Percentiles rank a stretch among this genome's conserved stretches.
Conservation (phyloP, 2,888 invertebrate genomes). For the Sympetrum striolatum region DNA sequence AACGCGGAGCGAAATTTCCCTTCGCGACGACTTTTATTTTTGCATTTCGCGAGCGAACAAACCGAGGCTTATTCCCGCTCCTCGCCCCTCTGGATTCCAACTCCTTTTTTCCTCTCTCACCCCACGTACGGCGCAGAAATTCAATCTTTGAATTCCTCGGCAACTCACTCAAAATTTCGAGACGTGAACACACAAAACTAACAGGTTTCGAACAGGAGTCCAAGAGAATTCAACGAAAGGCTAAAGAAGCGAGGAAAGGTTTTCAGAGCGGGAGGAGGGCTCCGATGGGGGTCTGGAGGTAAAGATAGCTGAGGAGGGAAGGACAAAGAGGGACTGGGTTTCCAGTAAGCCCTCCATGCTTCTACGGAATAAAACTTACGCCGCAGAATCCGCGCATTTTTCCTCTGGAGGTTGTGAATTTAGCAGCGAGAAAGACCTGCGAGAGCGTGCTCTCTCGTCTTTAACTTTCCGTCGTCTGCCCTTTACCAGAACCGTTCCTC, state of each 20-base stretch:
- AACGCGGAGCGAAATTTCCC: background rate
- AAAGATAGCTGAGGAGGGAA: background rate
- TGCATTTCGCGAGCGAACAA: background rate
- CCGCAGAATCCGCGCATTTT: background rate
- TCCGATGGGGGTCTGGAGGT: background rate
- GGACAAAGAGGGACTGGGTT: background rate
- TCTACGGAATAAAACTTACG: background rate
- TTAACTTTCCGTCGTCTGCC: background rate
- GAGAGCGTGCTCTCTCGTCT: background rate
- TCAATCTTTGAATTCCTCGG: background rate
- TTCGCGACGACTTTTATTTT: background rate
- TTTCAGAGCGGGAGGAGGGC: background rate
- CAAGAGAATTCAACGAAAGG: background rate
- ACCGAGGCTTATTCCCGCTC: background rate
- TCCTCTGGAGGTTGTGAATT: background rate
- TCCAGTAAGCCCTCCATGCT: background rate
- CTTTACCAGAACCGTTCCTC: background rate
- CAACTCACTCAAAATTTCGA: background rate
- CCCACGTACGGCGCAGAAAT: background rate
- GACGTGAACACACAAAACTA: background rate
- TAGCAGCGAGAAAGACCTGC: background rate
- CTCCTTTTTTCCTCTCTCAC: background rate
- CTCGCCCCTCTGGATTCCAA: background rate
- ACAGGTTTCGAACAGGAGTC: background rate
- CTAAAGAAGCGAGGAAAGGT: background rate